Conservation (phyloP, 2,888 invertebrate species). For the Gymnoscelis rufifasciata region DNA sequence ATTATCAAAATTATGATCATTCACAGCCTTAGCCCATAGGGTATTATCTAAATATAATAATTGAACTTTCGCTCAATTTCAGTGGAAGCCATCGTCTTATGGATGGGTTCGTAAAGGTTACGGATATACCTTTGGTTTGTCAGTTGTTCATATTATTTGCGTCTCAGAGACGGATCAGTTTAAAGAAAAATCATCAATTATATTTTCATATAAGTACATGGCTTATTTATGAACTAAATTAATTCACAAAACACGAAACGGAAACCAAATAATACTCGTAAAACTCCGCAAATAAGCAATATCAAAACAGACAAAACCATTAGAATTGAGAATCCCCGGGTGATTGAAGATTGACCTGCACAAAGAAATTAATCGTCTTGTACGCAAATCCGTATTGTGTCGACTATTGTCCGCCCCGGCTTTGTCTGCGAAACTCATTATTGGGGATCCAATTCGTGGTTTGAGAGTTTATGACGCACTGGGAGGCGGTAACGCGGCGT, state of each 20-base stretch:
- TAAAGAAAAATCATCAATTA: too few relatives aligned
- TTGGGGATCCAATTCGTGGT: constrained; percentile 29
- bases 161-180: too few relatives aligned
- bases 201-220: too few relatives aligned
- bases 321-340: constrained; percentile 21
- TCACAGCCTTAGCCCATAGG: too few relatives aligned
- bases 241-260: neutral
- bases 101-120: too few relatives aligned
- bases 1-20: too few relatives aligned
- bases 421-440: constrained; percentile 31
- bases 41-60: too few relatives aligned
- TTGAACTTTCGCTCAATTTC: too few relatives aligned
- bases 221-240: too few relatives aligned
- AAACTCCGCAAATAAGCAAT: neutral
- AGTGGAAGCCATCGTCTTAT: too few relatives aligned
- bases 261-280: neutral
- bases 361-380: constrained; percentile 35
- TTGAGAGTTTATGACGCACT: constrained; percentile 34
- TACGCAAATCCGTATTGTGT: constrained; percentile 34
- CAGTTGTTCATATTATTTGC: too few relatives aligned
- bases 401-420: constrained; percentile 29
- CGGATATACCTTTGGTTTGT: too few relatives aligned
- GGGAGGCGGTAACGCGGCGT: constrained; percentile 27
- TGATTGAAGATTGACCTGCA: constrained; percentile 29
- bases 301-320: constrained; percentile 10